These are phyloP conservation scores for Cephalotes varians DNA, from an alignment of 2,888 invertebrate genomes.

Conservation along the genomic window DNA sequence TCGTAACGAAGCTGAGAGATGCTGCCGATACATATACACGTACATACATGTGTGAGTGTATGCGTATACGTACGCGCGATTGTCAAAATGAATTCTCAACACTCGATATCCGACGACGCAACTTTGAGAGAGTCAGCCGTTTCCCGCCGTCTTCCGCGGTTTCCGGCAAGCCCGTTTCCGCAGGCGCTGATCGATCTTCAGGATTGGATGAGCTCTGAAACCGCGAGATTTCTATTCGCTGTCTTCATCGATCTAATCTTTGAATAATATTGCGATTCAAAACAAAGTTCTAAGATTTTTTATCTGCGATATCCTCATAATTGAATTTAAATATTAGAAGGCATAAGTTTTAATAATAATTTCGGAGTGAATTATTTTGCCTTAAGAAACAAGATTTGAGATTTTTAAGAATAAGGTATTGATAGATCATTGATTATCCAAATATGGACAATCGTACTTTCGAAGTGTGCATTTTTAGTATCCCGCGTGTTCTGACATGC, in stretches of 20 bases:
- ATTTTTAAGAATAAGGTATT: neutral
- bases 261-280: neutral
- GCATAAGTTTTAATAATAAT: neutral
- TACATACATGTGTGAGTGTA: neutral
- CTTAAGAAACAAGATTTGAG: neutral
- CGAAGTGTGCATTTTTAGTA: neutral
- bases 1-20: slow-evolving; percentile 60
- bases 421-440: neutral
- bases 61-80: slow-evolving; percentile 38
- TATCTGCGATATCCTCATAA: neutral
- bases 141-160: neutral
- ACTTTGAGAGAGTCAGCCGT: slow-evolving; percentile 31
- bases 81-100: slow-evolving; percentile 62
- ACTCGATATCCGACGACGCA: slow-evolving; percentile 12
- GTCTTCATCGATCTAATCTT: neutral
- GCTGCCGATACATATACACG: slow-evolving; percentile 37
- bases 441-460: neutral
- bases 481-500: slow-evolving; percentile 3
- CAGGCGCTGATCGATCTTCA: slow-evolving; percentile 25
- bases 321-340: neutral
- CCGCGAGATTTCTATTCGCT: slow-evolving; percentile 1
- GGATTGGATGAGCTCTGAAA: slow-evolving; percentile 19
- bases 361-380: neutral
- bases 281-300: neutral
- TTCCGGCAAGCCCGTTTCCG: neutral